Evolutionary conservation across 1,140 invertebrate species (phyloP).

Genomic region (Drosophila novamexicana): DNA sequence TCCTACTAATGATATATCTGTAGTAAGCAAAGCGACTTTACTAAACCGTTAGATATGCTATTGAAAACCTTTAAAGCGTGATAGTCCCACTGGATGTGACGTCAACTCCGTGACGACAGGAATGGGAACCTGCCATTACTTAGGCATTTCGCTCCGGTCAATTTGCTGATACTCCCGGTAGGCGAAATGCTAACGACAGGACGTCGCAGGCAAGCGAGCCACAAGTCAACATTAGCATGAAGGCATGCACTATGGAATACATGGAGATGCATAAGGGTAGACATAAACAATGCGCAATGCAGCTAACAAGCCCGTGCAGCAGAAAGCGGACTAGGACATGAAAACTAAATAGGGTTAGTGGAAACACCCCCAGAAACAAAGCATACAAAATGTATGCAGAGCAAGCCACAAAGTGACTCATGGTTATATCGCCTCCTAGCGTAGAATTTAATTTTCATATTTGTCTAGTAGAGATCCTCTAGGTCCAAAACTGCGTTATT

Average conservation of each 20-base stretch:
- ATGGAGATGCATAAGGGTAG: neutral
- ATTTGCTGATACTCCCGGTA: neutral
- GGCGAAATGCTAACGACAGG: conserved; percentile 39
- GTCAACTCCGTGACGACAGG: neutral
- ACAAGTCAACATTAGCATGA: conserved; percentile 44
- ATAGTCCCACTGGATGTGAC: no score
- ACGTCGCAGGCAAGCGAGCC: conserved; percentile 4
- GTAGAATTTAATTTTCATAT: neutral
- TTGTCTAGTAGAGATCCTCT: no score
- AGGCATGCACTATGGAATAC: neutral
- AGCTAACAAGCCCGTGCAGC: neutral
- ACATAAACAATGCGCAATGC: neutral
- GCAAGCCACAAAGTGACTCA: conserved; percentile 20
- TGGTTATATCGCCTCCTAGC: no score
- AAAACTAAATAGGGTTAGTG: conserved; percentile 50
- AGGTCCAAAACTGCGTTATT: no score
- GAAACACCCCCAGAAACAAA: neutral
- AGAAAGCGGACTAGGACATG: conserved; percentile 21
- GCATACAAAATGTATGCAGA: neutral
- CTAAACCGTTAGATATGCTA: no score
- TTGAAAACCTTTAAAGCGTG: no score
- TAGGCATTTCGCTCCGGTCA: neutral
- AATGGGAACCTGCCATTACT: neutral
- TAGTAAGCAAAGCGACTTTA: no score
- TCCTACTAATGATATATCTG: no score